phyloP scores from a whole-genome alignment of 1,140 invertebrate species.

The Plectrocnemia conspersa region DNA sequence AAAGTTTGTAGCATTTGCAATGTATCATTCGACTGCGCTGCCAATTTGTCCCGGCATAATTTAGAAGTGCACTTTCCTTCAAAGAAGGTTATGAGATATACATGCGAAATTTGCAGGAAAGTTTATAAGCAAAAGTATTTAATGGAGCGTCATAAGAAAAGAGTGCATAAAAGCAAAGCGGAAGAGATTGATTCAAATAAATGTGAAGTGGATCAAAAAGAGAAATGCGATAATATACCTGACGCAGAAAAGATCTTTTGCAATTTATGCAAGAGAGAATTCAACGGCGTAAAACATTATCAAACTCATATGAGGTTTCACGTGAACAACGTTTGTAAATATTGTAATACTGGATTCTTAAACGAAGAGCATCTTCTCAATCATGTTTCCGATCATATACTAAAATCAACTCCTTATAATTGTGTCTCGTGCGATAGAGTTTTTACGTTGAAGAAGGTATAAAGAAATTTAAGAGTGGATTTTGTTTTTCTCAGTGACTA shows the following conservation, averaged over 20 bases:
- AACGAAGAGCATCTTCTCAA: conserved; percentile 1
- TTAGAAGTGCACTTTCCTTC: conserved; percentile 17
- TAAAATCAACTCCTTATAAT: conserved; percentile 8
- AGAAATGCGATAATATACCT: background rate
- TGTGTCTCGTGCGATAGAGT: conserved; percentile 20
- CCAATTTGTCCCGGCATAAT: conserved; percentile 3
- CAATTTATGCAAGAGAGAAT: conserved; percentile 5
- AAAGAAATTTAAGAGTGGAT: background rate
- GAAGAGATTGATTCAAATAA: background rate
- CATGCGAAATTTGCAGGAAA: conserved; percentile 18
- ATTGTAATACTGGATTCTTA: conserved; percentile 7
- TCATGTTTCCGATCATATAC: conserved; percentile 9
- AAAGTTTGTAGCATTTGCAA: conserved; percentile 13
- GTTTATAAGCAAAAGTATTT: conserved; percentile 21
- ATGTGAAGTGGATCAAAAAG: conserved; percentile 8
- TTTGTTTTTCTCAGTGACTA: background rate
- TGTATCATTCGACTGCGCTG: background rate
- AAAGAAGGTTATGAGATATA: background rate
- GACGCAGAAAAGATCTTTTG: background rate
- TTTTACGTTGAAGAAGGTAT: conserved; percentile 22
- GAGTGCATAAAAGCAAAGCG: background rate
- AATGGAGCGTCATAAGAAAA: conserved; percentile 16
- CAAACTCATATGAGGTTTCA: conserved; percentile 7
- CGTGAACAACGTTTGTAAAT: conserved; percentile 4
- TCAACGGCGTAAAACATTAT: background rate